Percentiles rank a stretch among this genome's conserved stretches.
These are phyloP conservation scores for Ardeotis arabs DNA, from an alignment of 2,113 vertebrate species.

Conservation along the genomic window DNA sequence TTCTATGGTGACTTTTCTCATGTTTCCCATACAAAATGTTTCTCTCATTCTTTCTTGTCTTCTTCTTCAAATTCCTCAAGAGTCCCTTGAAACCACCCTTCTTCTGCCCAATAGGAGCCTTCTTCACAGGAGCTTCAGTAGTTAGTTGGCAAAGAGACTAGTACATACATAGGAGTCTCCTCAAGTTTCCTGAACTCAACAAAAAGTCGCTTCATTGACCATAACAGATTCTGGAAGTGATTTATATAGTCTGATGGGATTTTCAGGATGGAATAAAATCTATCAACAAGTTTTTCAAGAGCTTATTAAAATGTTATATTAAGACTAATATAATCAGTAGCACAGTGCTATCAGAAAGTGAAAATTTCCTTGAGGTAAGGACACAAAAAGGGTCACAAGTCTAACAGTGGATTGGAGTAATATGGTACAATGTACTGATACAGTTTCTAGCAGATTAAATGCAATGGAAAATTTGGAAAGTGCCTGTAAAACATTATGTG, in stretches of 20 bases:
- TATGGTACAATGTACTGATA: not conserved
- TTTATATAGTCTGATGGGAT: not conserved
- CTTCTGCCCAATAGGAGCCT: not conserved
- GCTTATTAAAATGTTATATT: not conserved
- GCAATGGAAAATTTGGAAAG: not conserved
- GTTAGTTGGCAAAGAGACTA: not conserved
- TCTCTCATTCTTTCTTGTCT: not conserved
- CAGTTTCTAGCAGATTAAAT: not conserved
- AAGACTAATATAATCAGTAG: not conserved
- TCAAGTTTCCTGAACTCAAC: not conserved
- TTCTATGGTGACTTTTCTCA: not conserved
- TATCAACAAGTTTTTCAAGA: not conserved
- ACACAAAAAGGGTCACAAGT: not conserved
- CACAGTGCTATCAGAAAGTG: not conserved
- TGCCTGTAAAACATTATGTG: not conserved
- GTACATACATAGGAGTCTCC: not conserved
- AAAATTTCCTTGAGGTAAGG: not conserved
- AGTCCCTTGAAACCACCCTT: not conserved
- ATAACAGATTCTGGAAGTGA: not conserved
- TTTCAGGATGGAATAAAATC: not conserved
- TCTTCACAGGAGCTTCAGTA: not conserved
- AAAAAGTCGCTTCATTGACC: not conserved
- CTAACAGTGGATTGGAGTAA: not conserved
- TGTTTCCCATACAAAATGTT: not conserved
- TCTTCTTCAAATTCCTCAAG: not conserved